Evolutionary conservation across 2,113 vertebrate species (phyloP), one percentile per base, ranked within the genome.

Genomic region (Himantopus leucocephalus): DNA sequence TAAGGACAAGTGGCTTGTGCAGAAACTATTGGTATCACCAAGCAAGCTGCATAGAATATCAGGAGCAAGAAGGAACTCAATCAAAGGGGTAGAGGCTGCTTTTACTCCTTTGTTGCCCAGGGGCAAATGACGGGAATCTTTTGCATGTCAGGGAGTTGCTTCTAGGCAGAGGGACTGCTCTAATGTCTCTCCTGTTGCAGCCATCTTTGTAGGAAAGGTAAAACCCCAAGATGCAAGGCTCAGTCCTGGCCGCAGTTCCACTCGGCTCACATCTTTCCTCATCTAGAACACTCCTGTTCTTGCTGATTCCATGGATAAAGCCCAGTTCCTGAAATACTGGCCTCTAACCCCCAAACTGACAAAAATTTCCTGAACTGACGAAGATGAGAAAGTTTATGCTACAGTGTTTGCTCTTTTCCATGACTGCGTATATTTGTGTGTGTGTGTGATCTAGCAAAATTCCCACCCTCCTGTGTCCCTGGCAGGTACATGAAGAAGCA

Each of bases 401-500:
- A 6, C 39, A 56, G 16, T 52, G 21, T 90, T 93, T n/a, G 32
- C 59, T 76, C 0, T 3, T 75, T 90, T 90, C 71, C 3, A 3
- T 64, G 18, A 56, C 22, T 45, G 34, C 20, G 21, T 55, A 6
- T 67, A 26, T 71, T 24, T 87, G 12, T 71, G 32, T 41, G 13
- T 41, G 13, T 72, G n/a, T 52, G 27, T 67, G 29, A 32, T 68
- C n/a, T 43, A 72, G 58, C 34, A 93, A 72, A 79, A 80, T 22
- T 60, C 6, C 9, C 35, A 63, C 22, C 30, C 37, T 88, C 37
- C 59, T 74, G 24, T 94, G 24, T 92, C 37, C 53, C 88, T 92
- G 92, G 17, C 94, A 99, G 99, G 96, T 78, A 98, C 73, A 88
- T 99, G 92, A 98, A 98, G 92, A 98, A 98, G 64, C 96, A 98